Percentiles rank a stretch among this genome's conserved stretches.
Evolutionary conservation across 2,888 invertebrate species (phyloP).

Genomic region (Pyrocoelia pectoralis): DNA sequence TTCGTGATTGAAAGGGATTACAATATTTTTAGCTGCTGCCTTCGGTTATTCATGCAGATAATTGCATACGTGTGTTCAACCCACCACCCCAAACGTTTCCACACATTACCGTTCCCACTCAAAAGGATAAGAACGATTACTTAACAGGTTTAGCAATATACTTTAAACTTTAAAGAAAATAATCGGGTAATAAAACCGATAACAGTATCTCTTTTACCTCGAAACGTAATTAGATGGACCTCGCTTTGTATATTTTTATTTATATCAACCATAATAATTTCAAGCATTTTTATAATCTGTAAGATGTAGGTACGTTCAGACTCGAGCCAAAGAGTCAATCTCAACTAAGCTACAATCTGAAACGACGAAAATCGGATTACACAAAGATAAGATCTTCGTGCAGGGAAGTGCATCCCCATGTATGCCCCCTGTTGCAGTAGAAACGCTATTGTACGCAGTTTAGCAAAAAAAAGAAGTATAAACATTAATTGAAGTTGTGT

Average conservation of each 20-base stretch:
- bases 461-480: conserved; percentile 40
- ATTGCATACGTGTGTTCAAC: conserved; percentile 31
- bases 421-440: conserved; percentile 22
- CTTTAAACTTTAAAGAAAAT: conserved; percentile 35
- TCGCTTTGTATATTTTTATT: conserved; percentile 2
- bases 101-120: conserved; percentile 35
- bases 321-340: conserved; percentile 33
- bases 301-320: conserved; percentile 14
- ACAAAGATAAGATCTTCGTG: conserved; percentile 34
- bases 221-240: conserved; percentile 42
- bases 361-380: conserved; percentile 41
- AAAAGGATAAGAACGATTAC: conserved; percentile 28
- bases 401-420: conserved; percentile 30
- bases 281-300: not conserved
- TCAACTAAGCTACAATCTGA: conserved; percentile 39
- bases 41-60: conserved; percentile 31
- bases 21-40: conserved; percentile 15
- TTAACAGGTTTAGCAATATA: conserved; percentile 37
- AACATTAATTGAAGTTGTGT: conserved; percentile 46
- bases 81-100: conserved; percentile 31
- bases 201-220: conserved; percentile 41
- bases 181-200: conserved; percentile 39
- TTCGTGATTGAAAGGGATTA: conserved; percentile 24
- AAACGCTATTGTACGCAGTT: conserved; percentile 31
- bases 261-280: not conserved